phyloP scores from a whole-genome alignment of 2,888 invertebrate species.

The Hypolimnas misippus region DNA sequence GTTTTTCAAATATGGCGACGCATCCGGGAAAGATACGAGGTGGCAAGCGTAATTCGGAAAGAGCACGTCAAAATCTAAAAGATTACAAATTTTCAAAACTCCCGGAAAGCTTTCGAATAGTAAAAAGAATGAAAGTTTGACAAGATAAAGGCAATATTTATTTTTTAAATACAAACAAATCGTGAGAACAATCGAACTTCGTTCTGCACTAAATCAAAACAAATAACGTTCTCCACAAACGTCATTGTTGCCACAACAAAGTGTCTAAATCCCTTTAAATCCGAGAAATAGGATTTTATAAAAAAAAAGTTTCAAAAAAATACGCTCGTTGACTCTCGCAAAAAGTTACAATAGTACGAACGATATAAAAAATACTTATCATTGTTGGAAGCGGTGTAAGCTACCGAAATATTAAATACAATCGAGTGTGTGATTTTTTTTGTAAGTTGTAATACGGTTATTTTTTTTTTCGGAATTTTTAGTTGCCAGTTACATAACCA shows the following conservation, averaged over 20 bases:
- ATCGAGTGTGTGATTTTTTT: conserved; percentile 65
- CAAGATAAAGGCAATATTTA: conserved; percentile 23
- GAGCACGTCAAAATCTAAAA: too few species aligned
- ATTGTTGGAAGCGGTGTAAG: conserved; percentile 69
- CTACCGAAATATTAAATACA: conserved; percentile 76
- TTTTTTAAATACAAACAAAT: conserved; percentile 39
- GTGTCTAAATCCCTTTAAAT: conserved; percentile 82
- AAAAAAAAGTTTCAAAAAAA: conserved; percentile 61
- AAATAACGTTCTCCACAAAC: conserved; percentile 74
- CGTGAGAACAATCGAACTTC: conserved; percentile 64
- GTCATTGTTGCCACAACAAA: conserved; percentile 83
- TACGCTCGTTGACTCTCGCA: conserved; percentile 78
- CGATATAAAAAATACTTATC: conserved; percentile 59
- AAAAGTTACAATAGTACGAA: conserved; percentile 67
- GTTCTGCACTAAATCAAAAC: conserved; percentile 70
- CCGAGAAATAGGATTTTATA: conserved; percentile 79
- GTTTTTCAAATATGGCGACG: too few species aligned
- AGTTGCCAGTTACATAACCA: not conserved
- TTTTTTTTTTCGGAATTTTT: conserved; percentile 1
- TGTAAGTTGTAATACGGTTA: conserved; percentile 51
- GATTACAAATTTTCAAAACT: too few species aligned
- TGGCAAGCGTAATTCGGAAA: too few species aligned
- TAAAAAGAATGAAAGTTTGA: too few species aligned
- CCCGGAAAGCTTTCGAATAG: too few species aligned
- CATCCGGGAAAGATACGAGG: too few species aligned